phyloP scores from a whole-genome alignment of 2,113 vertebrate species.

The Pterocles burchelli region DNA sequence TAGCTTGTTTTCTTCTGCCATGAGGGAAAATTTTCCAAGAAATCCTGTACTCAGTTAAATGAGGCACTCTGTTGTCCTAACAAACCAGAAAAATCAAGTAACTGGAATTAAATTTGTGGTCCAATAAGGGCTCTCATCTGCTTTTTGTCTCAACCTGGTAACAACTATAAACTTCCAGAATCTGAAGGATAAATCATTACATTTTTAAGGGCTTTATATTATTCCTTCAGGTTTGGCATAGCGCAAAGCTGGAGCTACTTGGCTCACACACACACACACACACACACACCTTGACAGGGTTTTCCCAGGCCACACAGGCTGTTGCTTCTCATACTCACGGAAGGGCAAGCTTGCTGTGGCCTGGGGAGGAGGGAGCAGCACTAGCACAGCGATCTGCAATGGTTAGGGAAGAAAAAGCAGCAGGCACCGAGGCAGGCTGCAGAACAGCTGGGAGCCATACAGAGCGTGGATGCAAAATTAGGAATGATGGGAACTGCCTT shows the following conservation, averaged over 20 bases:
- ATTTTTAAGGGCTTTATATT: neutral
- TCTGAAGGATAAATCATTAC: neutral
- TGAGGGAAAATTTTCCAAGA: neutral
- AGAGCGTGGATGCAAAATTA: accelerated
- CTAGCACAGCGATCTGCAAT: too few species aligned
- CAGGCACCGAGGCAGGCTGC: neutral
- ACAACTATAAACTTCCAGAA: neutral
- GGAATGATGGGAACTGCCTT: neutral
- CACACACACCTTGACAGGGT: neutral
- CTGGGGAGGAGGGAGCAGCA: neutral
- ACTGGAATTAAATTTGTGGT: neutral
- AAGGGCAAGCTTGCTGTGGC: neutral
- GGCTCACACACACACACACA: neutral
- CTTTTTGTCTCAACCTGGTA: neutral
- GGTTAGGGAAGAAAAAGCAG: neutral
- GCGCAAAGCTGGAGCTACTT: neutral
- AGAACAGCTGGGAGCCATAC: neutral
- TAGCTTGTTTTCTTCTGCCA: neutral
- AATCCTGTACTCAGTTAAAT: neutral
- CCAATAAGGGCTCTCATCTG: neutral
- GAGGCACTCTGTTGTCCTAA: neutral
- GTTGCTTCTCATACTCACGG: neutral
- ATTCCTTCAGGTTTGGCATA: neutral
- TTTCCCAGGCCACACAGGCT: neutral
- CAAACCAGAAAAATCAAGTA: neutral